A percentile compares a stretch with the other conserved stretches of the same genome.
Evolutionary conservation across 64 coral and sea anemone genomes (phyloP).

Genomic region (Montipora efflorescens): DNA sequence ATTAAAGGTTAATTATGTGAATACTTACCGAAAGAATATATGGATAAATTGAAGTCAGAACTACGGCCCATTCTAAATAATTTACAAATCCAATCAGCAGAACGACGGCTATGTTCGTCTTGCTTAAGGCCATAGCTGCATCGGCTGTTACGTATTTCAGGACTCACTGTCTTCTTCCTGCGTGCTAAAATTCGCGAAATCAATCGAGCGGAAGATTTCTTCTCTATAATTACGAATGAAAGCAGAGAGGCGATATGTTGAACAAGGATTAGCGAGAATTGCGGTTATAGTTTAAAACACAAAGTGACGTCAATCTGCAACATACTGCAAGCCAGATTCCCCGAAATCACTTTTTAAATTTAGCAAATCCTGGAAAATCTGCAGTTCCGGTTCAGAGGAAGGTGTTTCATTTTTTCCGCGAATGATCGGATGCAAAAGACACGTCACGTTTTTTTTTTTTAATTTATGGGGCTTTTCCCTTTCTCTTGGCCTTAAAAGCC

Average conservation of each 20-base stretch:
- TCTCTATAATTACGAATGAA: background rate
- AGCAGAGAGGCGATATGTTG: background rate
- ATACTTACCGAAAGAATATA: constrained; percentile 73
- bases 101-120: constrained; percentile 58
- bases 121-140: constrained; percentile 41
- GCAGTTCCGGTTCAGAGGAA: background rate
- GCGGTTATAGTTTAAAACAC: background rate
- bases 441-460: background rate
- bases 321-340: background rate
- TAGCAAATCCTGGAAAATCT: background rate
- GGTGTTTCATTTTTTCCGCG: background rate
- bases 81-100: constrained; percentile 70
- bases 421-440: background rate
- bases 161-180: background rate
- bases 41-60: constrained; percentile 76
- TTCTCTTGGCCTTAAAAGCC: background rate
- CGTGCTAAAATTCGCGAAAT: background rate
- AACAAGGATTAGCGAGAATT: background rate
- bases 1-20: background rate
- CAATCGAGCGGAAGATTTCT: background rate
- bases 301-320: background rate
- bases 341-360: background rate
- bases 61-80: constrained; percentile 80
- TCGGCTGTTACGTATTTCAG: background rate
- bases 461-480: background rate